A percentile compares a stretch with the other conserved stretches of the same genome.
Conservation (phyloP, 2,888 invertebrate genomes). For the Sphaerophoria taeniata region DNA sequence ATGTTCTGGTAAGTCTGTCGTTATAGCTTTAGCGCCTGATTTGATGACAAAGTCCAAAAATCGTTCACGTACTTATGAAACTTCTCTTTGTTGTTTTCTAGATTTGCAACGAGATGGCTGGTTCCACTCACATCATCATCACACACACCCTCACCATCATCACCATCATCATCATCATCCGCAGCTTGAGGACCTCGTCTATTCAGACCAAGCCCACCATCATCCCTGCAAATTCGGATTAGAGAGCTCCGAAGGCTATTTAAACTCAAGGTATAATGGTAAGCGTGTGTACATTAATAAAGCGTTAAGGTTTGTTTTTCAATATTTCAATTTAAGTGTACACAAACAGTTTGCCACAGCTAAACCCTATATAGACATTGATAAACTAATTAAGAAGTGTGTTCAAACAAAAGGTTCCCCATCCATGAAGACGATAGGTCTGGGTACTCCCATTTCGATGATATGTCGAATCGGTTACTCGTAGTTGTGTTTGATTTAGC, state of each 20-base stretch:
- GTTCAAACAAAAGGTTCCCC: constrained; percentile 41
- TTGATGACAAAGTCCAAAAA: neutral
- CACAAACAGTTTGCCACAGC: constrained; percentile 1
- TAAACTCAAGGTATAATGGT: constrained; percentile 82
- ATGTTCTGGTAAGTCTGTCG: constrained; percentile 60
- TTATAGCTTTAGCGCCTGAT: neutral
- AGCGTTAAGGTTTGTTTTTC: constrained; percentile 63
- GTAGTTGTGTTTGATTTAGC: constrained; percentile 6
- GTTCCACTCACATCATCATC: constrained; percentile 77
- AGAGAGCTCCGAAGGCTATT: constrained; percentile 81
- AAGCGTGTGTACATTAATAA: constrained; percentile 77
- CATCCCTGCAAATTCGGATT: constrained; percentile 80
- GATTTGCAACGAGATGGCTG: constrained; percentile 79
- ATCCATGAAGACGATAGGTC: neutral
- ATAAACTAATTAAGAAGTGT: constrained; percentile 57
- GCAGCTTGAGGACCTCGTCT: constrained; percentile 80
- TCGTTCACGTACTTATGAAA: neutral
- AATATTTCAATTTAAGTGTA: constrained; percentile 18
- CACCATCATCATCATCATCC: constrained; percentile 79
- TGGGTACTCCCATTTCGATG: neutral
- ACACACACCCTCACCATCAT: constrained; percentile 66
- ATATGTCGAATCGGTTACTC: neutral
- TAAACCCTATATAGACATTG: constrained; percentile 16
- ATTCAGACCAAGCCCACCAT: constrained; percentile 77
- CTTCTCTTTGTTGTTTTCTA: constrained; percentile 46